phyloP scores from a whole-genome alignment of 2,888 invertebrate genomes.

The Dorcus hopei region DNA sequence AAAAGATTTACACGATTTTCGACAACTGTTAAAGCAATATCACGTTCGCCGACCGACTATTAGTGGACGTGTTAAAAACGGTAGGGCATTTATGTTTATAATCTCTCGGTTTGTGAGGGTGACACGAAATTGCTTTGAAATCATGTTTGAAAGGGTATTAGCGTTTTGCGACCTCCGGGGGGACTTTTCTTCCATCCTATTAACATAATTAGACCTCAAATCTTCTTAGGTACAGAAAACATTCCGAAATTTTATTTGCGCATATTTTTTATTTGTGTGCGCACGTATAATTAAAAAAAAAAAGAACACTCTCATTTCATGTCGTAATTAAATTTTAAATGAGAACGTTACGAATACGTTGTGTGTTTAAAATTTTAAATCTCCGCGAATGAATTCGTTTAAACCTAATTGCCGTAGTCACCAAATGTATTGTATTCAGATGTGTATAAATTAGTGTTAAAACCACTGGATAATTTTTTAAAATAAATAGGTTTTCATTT shows the following conservation, averaged over 20 bases:
- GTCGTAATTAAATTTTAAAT: slow-evolving; percentile 5
- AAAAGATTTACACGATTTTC: background rate
- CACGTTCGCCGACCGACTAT: slow-evolving; percentile 16
- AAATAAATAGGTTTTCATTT: no score
- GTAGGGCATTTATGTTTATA: slow-evolving; percentile 21
- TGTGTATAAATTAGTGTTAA: no score
- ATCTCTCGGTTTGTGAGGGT: slow-evolving; percentile 19
- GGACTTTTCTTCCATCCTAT: no score
- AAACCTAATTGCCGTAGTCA: no score
- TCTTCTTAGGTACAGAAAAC: background rate
- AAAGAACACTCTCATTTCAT: slow-evolving; percentile 14
- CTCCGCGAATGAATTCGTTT: no score
- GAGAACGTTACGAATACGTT: no score
- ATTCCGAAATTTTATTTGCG: background rate
- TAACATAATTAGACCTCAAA: background rate
- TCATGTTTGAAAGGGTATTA: slow-evolving; percentile 11
- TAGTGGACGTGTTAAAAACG: slow-evolving; percentile 21
- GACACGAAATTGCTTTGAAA: slow-evolving; percentile 24
- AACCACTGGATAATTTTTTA: no score
- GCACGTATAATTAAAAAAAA: slow-evolving; percentile 10
- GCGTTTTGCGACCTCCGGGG: slow-evolving; percentile 2
- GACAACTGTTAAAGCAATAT: slow-evolving; percentile 15
- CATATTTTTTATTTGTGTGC: slow-evolving; percentile 14
- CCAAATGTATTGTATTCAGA: no score
- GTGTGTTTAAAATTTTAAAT: no score